Percentiles rank a stretch among this genome's conserved stretches.
phyloP scores from a whole-genome alignment of 1,140 invertebrate genomes.

The Trinorchestia longiramus region DNA sequence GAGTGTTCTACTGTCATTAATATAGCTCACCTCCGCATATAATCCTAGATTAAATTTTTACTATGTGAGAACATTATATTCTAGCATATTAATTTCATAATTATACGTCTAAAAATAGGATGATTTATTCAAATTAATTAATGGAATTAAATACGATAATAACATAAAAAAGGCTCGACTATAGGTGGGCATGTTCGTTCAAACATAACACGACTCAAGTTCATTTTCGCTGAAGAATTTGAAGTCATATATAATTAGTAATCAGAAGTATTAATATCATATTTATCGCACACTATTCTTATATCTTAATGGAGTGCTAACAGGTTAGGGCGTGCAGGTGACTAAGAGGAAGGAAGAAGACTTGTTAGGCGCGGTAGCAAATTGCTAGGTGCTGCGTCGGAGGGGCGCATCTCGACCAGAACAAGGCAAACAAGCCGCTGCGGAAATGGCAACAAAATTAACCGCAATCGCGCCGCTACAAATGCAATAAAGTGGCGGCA shows the following conservation, averaged over 20 bases:
- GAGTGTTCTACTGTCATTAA: too few species aligned
- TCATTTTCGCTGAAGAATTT: not conserved
- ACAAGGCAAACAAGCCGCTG: slow-evolving; percentile 12
- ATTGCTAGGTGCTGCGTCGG: not conserved
- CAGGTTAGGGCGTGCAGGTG: not conserved
- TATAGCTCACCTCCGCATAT: too few species aligned
- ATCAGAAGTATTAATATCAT: not conserved
- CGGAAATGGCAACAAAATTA: slow-evolving; percentile 33
- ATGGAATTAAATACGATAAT: too few species aligned
- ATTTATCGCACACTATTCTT: not conserved
- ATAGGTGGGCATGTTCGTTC: not conserved
- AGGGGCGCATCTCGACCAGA: slow-evolving; percentile 26
- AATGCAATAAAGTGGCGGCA: slow-evolving; percentile 40
- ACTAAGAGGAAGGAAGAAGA: not conserved
- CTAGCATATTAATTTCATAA: too few species aligned
- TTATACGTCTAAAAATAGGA: too few species aligned
- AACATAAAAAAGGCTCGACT: not conserved
- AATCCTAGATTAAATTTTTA: too few species aligned
- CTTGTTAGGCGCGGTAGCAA: not conserved
- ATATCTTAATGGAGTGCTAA: not conserved
- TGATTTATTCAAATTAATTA: too few species aligned
- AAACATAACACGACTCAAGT: not conserved
- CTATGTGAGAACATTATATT: too few species aligned
- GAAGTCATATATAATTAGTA: not conserved
- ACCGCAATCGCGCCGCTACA: slow-evolving; percentile 21